Conservation (phyloP, 2,888 invertebrate species). For the Platycheirus albimanus region DNA sequence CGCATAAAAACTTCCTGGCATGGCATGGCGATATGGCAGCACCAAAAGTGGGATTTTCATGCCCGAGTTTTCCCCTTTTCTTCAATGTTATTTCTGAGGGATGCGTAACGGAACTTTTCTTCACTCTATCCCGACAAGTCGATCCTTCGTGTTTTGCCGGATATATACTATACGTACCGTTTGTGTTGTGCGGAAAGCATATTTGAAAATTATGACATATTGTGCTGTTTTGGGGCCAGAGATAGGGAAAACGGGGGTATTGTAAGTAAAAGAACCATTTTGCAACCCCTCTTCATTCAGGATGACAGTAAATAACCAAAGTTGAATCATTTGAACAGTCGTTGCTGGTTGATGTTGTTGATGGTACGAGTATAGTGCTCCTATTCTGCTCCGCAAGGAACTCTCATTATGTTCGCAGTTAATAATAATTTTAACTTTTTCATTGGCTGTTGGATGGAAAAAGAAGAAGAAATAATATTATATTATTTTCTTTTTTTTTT, state of each 20-base stretch:
- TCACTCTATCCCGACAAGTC: constrained; percentile 42
- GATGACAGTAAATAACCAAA: constrained; percentile 73
- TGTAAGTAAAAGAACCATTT: constrained; percentile 27
- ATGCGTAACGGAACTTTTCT: constrained; percentile 59
- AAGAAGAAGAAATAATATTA: not conserved
- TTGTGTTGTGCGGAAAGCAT: constrained; percentile 57
- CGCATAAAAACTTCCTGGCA: constrained; percentile 41
- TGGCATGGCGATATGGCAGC: not conserved
- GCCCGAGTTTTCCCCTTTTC: constrained; percentile 32
- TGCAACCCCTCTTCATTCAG: constrained; percentile 25
- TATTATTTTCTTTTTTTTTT: no score
- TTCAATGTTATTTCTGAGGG: constrained; percentile 19
- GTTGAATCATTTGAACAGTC: constrained; percentile 69
- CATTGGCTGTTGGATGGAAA: constrained; percentile 50
- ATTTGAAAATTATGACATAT: constrained; percentile 73
- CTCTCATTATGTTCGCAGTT: constrained; percentile 72
- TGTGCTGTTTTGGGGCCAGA: constrained; percentile 35
- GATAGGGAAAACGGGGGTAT: not conserved
- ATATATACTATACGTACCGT: not conserved
- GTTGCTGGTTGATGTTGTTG: not conserved
- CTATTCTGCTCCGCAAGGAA: constrained; percentile 19
- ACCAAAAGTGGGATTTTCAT: constrained; percentile 41
- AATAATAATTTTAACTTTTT: constrained; percentile 74
- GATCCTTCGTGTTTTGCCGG: constrained; percentile 20
- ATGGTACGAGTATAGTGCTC: not conserved